Base-by-base conservation (phyloP, 2,888 invertebrate species). In the Phengaris arion region DNA sequence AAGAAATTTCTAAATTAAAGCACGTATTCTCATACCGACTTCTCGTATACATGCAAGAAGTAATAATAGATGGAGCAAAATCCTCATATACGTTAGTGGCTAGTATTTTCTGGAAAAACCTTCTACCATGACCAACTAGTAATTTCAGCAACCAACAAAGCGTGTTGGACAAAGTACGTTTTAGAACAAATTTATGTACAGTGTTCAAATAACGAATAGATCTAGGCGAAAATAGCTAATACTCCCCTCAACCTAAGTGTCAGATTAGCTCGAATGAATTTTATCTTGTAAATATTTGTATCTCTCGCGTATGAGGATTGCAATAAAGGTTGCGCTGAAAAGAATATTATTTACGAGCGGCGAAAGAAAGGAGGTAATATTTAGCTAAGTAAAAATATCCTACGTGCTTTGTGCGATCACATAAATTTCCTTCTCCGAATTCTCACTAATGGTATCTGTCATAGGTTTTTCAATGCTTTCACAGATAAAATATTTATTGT, bases 331-430 rank as follows among this genome's bases (percentile, higher is more conserved):
- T 82, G 72, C 35, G 72, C 83, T 89, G 89, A 88, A 91, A 91
- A 91, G 91, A 91, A 89, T 90, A 92, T 93, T 89, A 92, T 93
- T 93, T 93, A 93, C 91, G 92, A 88, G 83, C 82, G 79, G 83
- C 81, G 86, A 85, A 85, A 86, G 84, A 82, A 85, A 82, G 82
- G 81, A 86, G 85, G 88, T 87, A 90, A 91, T 91, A 91, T 90
- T 87, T 86, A 88, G 89, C 86, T 74, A 84, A 88, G 87, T 88
- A 91, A 91, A 91, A 92, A 89, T 90, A 87, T 88, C 86, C 86
- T 90, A 85, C 88, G 86, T 84, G 80, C 81, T 83, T 83, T 78
- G 81, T 81, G 84, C 87, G 85, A 87, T 86, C 85, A 82, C 88
- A 90, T 92, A 92, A 91, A 92, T 92, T 87, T 84, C 84, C 82